A percentile compares a stretch with the other conserved stretches of the same genome.
phyloP scores from a whole-genome alignment of 2,113 vertebrate genomes.

The Bostrychus sinensis region DNA sequence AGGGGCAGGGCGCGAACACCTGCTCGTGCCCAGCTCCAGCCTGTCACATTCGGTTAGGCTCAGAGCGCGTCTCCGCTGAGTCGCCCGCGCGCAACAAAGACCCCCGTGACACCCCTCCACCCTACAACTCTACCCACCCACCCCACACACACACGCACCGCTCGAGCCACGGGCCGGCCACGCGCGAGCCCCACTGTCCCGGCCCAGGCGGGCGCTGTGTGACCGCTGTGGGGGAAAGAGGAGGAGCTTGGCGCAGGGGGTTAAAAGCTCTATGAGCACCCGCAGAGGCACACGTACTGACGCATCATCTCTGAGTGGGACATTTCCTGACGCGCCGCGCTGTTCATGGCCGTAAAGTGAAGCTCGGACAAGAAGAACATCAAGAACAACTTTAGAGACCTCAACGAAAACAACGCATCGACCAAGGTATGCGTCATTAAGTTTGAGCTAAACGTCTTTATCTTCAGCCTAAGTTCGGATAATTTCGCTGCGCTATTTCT shows the following conservation, averaged over 20 bases:
- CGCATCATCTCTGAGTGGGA: constrained; percentile 17
- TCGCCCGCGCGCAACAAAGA: constrained; percentile 61
- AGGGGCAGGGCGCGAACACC: constrained; percentile 75
- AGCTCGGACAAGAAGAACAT: neutral
- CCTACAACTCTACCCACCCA: too few species aligned
- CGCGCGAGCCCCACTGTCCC: constrained; percentile 60
- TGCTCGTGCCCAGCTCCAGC: constrained; percentile 78
- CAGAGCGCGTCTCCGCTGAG: constrained; percentile 68
- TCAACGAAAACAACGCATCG: neutral
- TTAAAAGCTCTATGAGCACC: constrained; percentile 63
- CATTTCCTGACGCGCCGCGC: neutral
- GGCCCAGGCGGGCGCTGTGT: constrained; percentile 18
- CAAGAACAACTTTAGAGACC: neutral
- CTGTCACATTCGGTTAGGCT: constrained; percentile 81
- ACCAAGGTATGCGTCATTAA: neutral
- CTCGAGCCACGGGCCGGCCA: constrained; percentile 79
- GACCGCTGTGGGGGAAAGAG: neutral
- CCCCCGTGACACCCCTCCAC: constrained; percentile 11
- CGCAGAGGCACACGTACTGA: constrained; percentile 52
- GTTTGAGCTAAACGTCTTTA: too few species aligned
- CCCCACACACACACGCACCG: constrained; percentile 24
- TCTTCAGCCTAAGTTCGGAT: too few species aligned
- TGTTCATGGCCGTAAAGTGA: neutral
- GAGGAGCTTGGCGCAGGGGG: constrained; percentile 62
- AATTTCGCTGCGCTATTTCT: too few species aligned